Percentiles rank a stretch among this genome's conserved stretches.
phyloP scores from a whole-genome alignment of 2,888 invertebrate species.

The Agriotes lineatus region DNA sequence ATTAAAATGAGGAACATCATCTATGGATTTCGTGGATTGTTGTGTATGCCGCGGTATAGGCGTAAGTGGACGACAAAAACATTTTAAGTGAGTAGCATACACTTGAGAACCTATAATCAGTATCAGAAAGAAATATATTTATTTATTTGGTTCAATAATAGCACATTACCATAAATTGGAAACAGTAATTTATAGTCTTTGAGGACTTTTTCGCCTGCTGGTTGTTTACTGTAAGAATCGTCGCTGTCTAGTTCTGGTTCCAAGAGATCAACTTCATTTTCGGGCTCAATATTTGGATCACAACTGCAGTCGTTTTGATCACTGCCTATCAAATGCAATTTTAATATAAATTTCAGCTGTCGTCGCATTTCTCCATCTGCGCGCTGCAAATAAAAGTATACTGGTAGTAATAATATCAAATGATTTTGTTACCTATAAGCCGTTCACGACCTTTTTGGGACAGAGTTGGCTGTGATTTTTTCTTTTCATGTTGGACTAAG shows the following conservation, averaged over 20 bases:
- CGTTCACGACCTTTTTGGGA: too few relatives aligned
- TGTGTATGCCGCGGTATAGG: neutral
- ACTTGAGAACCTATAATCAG: constrained; percentile 23
- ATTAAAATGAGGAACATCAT: neutral
- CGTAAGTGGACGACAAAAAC: constrained; percentile 32
- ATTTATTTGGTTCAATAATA: too few relatives aligned
- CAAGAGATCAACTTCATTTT: constrained; percentile 50
- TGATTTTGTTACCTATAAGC: too few relatives aligned
- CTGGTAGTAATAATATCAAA: too few relatives aligned
- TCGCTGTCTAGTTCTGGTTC: constrained; percentile 49
- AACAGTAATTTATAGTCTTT: constrained; percentile 30
- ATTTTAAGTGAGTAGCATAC: neutral
- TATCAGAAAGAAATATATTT: too few relatives aligned
- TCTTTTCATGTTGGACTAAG: too few relatives aligned
- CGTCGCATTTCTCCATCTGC: constrained; percentile 44
- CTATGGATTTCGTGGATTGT: neutral
- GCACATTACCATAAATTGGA: neutral
- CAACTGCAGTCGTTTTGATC: constrained; percentile 39
- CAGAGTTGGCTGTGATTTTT: too few relatives aligned
- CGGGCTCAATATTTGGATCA: constrained; percentile 43
- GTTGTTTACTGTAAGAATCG: constrained; percentile 30
- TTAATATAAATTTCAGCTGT: constrained; percentile 49
- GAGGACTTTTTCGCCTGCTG: constrained; percentile 32
- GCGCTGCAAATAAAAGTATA: too few relatives aligned
- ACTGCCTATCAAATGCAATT: constrained; percentile 41